These are phyloP conservation scores for Diuraphis noxia DNA, from an alignment of 1,140 invertebrate genomes.

Conservation along the genomic window DNA sequence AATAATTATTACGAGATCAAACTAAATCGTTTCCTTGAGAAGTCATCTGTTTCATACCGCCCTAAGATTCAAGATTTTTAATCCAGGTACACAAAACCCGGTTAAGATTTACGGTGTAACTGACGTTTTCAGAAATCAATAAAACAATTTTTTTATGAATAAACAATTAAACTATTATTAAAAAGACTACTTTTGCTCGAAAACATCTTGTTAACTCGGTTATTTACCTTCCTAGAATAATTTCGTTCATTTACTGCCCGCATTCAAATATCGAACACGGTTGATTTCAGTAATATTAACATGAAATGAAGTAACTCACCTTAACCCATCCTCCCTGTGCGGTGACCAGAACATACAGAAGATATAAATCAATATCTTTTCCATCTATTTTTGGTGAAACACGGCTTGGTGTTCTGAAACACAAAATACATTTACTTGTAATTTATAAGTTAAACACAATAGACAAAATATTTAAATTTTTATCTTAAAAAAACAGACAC, in stretches of 20 bases:
- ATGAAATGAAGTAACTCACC: conserved; percentile 65
- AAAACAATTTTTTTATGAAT: background rate
- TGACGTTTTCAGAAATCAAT: background rate
- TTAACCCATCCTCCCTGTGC: conserved; percentile 89
- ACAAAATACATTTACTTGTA: conserved; percentile 56
- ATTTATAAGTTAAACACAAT: conserved; percentile 23
- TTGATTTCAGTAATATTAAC: background rate
- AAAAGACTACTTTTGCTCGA: background rate
- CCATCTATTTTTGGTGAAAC: conserved; percentile 81
- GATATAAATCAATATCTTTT: conserved; percentile 86
- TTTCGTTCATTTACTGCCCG: background rate
- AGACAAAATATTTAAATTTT: background rate
- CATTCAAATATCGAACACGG: background rate
- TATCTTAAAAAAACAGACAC: background rate
- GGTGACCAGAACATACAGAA: conserved; percentile 87
- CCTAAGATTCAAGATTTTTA: background rate
- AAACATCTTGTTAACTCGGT: background rate
- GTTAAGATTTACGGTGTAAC: background rate
- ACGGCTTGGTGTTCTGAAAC: conserved; percentile 75
- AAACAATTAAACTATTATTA: too few species aligned
- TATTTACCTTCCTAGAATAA: background rate
- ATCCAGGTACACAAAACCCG: background rate
- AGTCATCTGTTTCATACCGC: background rate
- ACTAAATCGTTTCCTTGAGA: background rate
- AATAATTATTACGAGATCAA: background rate